Evolutionary conservation across 1,140 invertebrate genomes (phyloP), one percentile per base, ranked within the genome.

Genomic region (Meloidogyne hapla): DNA sequence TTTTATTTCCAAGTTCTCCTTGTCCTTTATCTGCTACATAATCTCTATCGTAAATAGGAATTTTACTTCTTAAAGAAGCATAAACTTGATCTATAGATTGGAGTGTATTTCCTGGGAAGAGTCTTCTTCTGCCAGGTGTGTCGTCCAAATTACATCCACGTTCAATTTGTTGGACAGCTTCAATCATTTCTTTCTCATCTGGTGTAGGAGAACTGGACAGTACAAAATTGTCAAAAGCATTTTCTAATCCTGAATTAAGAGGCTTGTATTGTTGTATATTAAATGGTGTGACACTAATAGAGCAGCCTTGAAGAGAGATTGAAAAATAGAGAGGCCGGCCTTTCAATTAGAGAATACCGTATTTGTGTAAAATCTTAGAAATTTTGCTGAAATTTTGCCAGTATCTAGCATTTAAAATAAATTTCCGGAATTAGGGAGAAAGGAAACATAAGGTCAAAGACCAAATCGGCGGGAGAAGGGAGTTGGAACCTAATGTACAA

Each of bases 201-300:
- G 3, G 48, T 56, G 18, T 56, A n/a, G 48, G 48, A 5, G 48
- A 56, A 56, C n/a, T 56, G 4, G 12, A 56, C 3, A 56, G 18
- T n/a, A 56, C 48, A 56, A 56, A 56, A 56, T 56, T 56, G n/a
- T 56, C 48, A 56, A 56, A 56, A n/a, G 48, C 48, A 56, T 56
- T 56, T n/a, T 56, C 48, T 56, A 56, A 56, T 56, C 48, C 48
- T 56, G n/a, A n/a, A 56, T 56, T 56, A 5, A 56, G n/a, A n/a
- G n/a, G n/a, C n/a, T n/a, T n/a, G n/a, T n/a, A n/a, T n/a, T n/a
- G n/a, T n/a, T n/a, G n/a, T n/a, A n/a, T n/a, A n/a, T n/a, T n/a
- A n/a, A n/a, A n/a, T n/a, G n/a, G n/a, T n/a, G n/a, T n/a, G n/a
- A n/a, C n/a, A n/a, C n/a, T n/a, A n/a, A n/a, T n/a, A n/a, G n/a